Percentiles rank a stretch among this genome's conserved stretches.
These are phyloP conservation scores for Lacanobia wlatinum DNA, from an alignment of 2,888 invertebrate species.

Conservation along the genomic window DNA sequence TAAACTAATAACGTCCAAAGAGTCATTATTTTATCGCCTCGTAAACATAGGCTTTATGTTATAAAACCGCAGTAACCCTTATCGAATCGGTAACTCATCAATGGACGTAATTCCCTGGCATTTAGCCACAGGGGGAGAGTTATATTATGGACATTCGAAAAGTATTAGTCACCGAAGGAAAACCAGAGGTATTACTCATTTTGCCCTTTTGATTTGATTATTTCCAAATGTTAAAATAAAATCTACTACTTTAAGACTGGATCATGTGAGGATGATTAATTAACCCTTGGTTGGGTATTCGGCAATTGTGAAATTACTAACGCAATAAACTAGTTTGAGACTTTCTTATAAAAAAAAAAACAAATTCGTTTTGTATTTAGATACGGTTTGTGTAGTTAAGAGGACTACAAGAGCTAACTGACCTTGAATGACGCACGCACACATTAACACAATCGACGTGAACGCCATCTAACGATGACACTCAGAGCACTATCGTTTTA, in stretches of 20 bases:
- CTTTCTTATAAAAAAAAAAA: not conserved
- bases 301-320: not conserved
- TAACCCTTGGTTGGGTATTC: not conserved
- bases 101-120: not conserved
- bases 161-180: conserved; percentile 41
- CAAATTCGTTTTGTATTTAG: too few relatives aligned
- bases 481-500: too few relatives aligned
- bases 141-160: conserved; percentile 10
- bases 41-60: not conserved
- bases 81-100: not conserved
- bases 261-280: not conserved
- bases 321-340: not conserved
- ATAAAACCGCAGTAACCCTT: not conserved
- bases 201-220: conserved; percentile 7
- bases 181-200: conserved; percentile 6
- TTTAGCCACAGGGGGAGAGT: conserved; percentile 4
- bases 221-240: conserved; percentile 3
- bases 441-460: too few relatives aligned
- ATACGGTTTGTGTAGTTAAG: not conserved
- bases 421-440: too few relatives aligned
- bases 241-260: too few relatives aligned
- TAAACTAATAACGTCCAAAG: not conserved
- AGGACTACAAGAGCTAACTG: too few relatives aligned
- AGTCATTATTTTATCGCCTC: not conserved
- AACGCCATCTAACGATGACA: too few relatives aligned